Percentiles rank a stretch among this genome's conserved stretches.
Evolutionary conservation across 2,888 invertebrate genomes (phyloP).

Genomic region (Drosophila tanythrix): DNA sequence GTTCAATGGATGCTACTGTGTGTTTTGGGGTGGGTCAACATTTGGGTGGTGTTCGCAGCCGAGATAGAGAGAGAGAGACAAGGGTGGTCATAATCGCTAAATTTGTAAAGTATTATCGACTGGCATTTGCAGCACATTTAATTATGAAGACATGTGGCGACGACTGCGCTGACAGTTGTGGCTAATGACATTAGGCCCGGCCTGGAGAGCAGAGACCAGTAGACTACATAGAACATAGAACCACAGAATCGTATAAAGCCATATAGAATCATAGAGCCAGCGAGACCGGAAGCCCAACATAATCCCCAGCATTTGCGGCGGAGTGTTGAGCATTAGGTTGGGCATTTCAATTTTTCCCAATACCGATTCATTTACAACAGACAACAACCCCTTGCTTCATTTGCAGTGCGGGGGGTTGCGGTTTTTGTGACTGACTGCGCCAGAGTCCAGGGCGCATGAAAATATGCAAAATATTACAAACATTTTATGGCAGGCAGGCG

Average conservation of each 20-base stretch:
- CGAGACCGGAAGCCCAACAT: constrained; percentile 57
- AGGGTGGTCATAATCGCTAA: constrained; percentile 65
- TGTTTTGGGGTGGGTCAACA: constrained; percentile 14
- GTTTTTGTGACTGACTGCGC: constrained; percentile 37
- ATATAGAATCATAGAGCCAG: constrained; percentile 5
- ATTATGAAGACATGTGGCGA: constrained; percentile 77
- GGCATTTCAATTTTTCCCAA: constrained; percentile 42
- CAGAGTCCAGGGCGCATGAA: constrained; percentile 13
- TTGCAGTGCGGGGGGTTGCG: constrained; percentile 26
- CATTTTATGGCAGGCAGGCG: constrained; percentile 18
- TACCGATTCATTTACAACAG: constrained; percentile 19
- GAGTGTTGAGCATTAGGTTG: constrained; percentile 51
- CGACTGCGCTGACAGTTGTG: constrained; percentile 69
- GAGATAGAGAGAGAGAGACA: neutral
- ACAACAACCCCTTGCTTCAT: neutral
- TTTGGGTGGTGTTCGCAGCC: constrained; percentile 12
- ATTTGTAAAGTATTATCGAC: constrained; percentile 74
- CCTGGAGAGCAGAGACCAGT: constrained; percentile 17
- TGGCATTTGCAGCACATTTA: constrained; percentile 58
- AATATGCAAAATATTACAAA: constrained; percentile 65
- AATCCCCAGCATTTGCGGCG: constrained; percentile 73
- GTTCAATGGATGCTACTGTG: constrained; percentile 19
- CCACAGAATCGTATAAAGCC: neutral
- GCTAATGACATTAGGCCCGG: constrained; percentile 68
- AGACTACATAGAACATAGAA: neutral